Conservation (phyloP, 2,113 vertebrate species). For the Rhizomys pruinosus region DNA sequence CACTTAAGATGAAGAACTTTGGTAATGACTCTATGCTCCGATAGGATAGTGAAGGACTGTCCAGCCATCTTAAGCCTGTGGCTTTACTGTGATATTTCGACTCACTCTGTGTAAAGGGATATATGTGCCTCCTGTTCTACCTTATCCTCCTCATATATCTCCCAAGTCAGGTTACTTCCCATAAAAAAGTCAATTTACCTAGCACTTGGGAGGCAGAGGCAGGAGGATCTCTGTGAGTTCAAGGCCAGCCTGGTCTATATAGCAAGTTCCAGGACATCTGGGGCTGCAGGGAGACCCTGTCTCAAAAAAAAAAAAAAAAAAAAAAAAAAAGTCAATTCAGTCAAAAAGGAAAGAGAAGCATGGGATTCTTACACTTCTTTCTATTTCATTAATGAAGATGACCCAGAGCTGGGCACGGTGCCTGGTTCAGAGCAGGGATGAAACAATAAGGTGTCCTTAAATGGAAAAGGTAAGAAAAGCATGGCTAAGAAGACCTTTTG, state of each 20-base stretch:
- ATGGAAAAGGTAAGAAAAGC: not conserved
- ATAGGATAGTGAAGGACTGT: not conserved
- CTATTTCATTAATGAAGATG: constrained; percentile 1
- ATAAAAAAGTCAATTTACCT: constrained; percentile 26
- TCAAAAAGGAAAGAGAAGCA: constrained; percentile 22
- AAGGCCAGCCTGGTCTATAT: too few species aligned
- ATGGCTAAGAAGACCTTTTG: not conserved
- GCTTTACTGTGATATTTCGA: constrained; percentile 22
- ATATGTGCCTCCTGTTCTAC: not conserved
- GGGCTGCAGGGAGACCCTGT: too few species aligned
- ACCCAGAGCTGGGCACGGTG: not conserved
- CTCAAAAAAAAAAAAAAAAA: constrained; percentile 56
- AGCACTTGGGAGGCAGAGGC: too few species aligned
- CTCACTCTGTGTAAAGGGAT: not conserved
- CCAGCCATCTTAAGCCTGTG: not conserved
- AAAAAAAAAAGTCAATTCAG: constrained; percentile 25
- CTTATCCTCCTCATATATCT: not conserved
- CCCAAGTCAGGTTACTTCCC: constrained; percentile 19
- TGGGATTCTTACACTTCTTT: constrained; percentile 38
- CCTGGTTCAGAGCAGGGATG: not conserved
- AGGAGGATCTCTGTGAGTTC: too few species aligned
- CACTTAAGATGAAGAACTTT: constrained; percentile 17
- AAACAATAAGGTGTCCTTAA: constrained; percentile 3
- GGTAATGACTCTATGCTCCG: not conserved
- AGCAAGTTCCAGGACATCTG: too few species aligned